These are phyloP conservation scores for Platyrinchus mystaceus DNA, from an alignment of 2,797 vertebrate species.

Conservation along the genomic window DNA sequence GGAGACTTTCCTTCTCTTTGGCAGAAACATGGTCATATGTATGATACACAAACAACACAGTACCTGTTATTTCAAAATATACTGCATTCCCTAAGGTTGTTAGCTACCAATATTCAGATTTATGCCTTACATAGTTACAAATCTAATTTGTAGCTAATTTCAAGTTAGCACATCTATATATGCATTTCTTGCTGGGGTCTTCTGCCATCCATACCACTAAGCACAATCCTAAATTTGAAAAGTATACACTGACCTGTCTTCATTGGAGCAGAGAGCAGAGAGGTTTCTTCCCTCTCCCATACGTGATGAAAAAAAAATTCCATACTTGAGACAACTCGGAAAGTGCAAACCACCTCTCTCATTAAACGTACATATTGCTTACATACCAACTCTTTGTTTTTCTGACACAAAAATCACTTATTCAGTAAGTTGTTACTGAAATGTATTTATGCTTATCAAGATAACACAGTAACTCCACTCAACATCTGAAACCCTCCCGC, in stretches of 20 bases:
- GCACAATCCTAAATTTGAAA: not conserved
- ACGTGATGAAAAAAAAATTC: not conserved
- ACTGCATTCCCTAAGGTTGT: not conserved
- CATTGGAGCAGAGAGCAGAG: not conserved
- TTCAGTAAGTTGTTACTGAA: not conserved
- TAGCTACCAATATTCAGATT: not conserved
- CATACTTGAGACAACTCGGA: not conserved
- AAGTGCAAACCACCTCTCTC: not conserved
- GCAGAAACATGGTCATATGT: not conserved
- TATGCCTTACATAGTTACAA: not conserved
- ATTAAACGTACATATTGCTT: rapidly evolving
- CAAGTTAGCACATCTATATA: not conserved
- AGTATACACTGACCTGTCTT: not conserved
- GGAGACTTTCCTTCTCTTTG: not conserved
- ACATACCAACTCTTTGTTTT: not conserved
- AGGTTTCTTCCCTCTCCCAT: not conserved
- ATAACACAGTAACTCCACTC: not conserved
- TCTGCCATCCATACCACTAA: not conserved
- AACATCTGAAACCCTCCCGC: not conserved
- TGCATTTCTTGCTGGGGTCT: not conserved
- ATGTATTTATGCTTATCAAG: not conserved
- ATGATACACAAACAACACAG: not conserved
- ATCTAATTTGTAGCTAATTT: not conserved
- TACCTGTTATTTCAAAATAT: not conserved
- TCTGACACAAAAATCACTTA: not conserved